A percentile compares a stretch with the other conserved stretches of the same genome.
These are phyloP conservation scores for Aporophyla nigra DNA, from an alignment of 2,888 invertebrate genomes.

Conservation along the genomic window DNA sequence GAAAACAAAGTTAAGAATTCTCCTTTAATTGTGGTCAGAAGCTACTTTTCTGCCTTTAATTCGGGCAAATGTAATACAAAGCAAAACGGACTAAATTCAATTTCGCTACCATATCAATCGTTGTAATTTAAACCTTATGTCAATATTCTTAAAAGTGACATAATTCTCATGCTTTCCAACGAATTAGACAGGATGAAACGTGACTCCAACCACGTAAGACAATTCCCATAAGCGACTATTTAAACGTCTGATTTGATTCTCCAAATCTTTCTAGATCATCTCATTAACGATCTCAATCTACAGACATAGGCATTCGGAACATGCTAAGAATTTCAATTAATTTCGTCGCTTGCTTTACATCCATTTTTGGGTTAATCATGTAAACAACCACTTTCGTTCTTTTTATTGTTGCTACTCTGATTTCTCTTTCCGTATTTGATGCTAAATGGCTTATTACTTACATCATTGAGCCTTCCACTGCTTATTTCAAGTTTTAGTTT, in stretches of 20 bases:
- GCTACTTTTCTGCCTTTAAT: no score
- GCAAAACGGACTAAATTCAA: background rate
- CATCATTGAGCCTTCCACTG: background rate
- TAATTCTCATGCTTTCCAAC: background rate
- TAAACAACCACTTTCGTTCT: constrained; percentile 55
- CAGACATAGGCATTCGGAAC: constrained; percentile 19
- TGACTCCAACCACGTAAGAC: background rate
- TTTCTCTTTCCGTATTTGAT: constrained; percentile 50
- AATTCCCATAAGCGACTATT: background rate
- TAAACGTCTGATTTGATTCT: background rate
- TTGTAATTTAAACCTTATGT: constrained; percentile 23
- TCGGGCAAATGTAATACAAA: background rate
- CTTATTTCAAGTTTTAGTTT: background rate
- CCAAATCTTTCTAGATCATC: constrained; percentile 35
- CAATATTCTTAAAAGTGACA: background rate
- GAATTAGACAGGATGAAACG: background rate
- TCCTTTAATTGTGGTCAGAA: background rate
- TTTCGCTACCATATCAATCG: background rate
- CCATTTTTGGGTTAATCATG: constrained; percentile 48
- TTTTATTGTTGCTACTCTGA: constrained; percentile 37
- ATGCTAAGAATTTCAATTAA: constrained; percentile 50
- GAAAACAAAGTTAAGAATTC: background rate
- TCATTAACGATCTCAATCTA: constrained; percentile 10
- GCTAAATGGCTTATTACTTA: constrained; percentile 28
- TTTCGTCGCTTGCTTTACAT: constrained; percentile 12